Percentiles rank a stretch among this genome's conserved stretches.
phyloP scores from a whole-genome alignment of 1,140 invertebrate genomes.

The Pseudomyrmex sp. region DNA sequence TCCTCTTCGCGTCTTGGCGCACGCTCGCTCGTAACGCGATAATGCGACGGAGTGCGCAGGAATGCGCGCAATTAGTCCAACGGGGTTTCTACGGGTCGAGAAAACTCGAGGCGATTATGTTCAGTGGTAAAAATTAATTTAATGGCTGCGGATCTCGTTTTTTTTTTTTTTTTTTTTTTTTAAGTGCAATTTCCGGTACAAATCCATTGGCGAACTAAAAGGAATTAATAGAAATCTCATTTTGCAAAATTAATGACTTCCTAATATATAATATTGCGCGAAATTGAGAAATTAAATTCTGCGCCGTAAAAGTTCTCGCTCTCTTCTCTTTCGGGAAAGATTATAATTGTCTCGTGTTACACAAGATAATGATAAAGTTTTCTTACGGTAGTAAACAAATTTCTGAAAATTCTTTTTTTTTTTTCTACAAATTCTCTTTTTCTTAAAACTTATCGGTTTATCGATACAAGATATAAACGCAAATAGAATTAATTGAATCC shows the following conservation, averaged over 20 bases:
- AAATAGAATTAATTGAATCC: not conserved
- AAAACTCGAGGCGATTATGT: slow-evolving; percentile 3
- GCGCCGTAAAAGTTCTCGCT: not conserved
- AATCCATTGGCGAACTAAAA: not conserved
- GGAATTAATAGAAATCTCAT: not conserved
- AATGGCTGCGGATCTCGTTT: not conserved
- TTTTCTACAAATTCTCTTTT: too few relatives aligned
- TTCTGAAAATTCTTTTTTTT: too few relatives aligned
- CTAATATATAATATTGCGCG: not conserved
- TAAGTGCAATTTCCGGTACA: not conserved
- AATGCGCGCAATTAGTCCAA: slow-evolving; percentile 41
- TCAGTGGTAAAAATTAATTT: slow-evolving; percentile 11
- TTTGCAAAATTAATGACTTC: not conserved
- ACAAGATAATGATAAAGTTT: too few relatives aligned
- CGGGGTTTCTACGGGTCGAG: slow-evolving; percentile 14
- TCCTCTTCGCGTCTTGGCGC: slow-evolving; percentile 47
- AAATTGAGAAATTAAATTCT: not conserved
- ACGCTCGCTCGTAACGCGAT: slow-evolving; percentile 40
- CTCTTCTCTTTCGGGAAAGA: not conserved
- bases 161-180: not conserved
- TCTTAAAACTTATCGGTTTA: too few relatives aligned
- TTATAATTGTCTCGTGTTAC: not conserved
- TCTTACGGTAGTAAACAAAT: too few relatives aligned
- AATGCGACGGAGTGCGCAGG: slow-evolving; percentile 13
- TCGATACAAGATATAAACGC: not conserved